Percentiles rank a stretch among this genome's conserved stretches.
phyloP scores from a whole-genome alignment of 2,113 vertebrate genomes.

The Emberiza fucata region DNA sequence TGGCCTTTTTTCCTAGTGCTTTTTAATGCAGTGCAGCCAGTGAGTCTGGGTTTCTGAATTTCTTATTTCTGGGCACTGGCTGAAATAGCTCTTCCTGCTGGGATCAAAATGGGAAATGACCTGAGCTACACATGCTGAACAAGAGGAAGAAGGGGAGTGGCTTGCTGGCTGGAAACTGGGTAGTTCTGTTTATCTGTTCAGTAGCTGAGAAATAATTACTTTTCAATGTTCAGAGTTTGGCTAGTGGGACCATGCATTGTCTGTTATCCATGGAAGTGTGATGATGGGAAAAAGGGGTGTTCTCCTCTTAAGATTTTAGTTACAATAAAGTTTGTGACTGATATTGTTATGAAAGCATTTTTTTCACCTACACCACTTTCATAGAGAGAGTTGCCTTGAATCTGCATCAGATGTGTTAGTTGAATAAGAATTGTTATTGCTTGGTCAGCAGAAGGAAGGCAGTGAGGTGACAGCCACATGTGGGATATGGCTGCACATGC shows the following conservation, averaged over 20 bases:
- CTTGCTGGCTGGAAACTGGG: not conserved
- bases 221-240: not conserved
- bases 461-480: rapidly evolving
- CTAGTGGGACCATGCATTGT: not conserved
- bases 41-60: slow-evolving; percentile 18
- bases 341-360: not conserved
- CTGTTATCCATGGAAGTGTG: not conserved
- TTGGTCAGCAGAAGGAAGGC: not conserved
- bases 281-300: not conserved
- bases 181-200: slow-evolving; percentile 21
- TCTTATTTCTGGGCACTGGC: slow-evolving; percentile 4
- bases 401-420: not conserved
- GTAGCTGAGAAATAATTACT: not conserved
- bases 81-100: slow-evolving; percentile 50
- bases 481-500: not conserved
- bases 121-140: not conserved
- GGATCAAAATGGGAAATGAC: not conserved
- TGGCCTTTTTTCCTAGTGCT: not conserved
- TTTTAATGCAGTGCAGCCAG: not conserved
- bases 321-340: not conserved
- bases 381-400: not conserved
- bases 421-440: not conserved
- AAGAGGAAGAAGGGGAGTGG: slow-evolving; percentile 22
- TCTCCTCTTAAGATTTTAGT: not conserved
- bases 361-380: rapidly evolving